Evolutionary conservation across 2,113 vertebrate species (phyloP).

Genomic region (Cryptomyrus ogoouensis): DNA sequence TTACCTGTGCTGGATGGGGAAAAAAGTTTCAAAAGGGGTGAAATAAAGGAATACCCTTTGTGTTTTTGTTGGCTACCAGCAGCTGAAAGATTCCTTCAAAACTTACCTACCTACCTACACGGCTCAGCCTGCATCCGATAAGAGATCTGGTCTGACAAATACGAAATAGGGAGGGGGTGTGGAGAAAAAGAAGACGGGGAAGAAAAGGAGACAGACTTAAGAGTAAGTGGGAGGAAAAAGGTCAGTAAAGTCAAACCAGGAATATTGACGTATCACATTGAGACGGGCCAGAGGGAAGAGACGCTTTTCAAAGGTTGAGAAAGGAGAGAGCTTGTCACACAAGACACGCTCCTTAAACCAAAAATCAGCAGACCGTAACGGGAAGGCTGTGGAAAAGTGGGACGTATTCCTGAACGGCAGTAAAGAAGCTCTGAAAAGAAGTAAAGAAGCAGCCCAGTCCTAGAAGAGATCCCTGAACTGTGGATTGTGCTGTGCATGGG

Average conservation of each 20-base stretch:
- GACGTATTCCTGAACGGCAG: neutral
- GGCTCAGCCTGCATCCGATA: constrained; percentile 60
- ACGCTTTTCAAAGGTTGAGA: neutral
- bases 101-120: constrained; percentile 37
- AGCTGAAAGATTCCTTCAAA: constrained; percentile 46
- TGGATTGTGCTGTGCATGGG: constrained; percentile 13
- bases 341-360: neutral
- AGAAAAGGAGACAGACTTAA: constrained; percentile 52
- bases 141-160: constrained; percentile 50
- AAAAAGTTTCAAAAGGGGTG: constrained; percentile 10
- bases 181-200: constrained; percentile 43
- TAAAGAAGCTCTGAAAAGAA: neutral
- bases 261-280: constrained; percentile 11
- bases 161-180: constrained; percentile 51
- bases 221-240: constrained; percentile 34
- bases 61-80: constrained; percentile 53
- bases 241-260: constrained; percentile 36
- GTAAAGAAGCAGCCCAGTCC: neutral
- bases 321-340: neutral
- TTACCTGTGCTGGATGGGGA: constrained; percentile 34
- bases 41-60: constrained; percentile 41
- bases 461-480: neutral
- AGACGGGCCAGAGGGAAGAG: neutral
- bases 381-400: neutral
- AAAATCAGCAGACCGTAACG: neutral